Percentiles rank a stretch among this genome's conserved stretches.
Evolutionary conservation across 2,888 invertebrate species (phyloP).

Genomic region (Dilophus febrilis): DNA sequence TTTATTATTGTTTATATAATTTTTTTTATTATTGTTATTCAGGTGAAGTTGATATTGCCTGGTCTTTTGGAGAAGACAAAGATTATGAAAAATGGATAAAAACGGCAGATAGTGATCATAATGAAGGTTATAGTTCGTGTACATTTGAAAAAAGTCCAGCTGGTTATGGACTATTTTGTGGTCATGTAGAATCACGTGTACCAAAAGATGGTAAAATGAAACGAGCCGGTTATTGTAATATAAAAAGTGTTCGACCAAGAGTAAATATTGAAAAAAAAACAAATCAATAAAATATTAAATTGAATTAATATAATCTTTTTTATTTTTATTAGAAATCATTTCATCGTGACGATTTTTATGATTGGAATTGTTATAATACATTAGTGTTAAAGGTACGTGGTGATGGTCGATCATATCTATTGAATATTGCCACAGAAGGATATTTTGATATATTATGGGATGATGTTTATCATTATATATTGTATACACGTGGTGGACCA

Average conservation of each 20-base stretch:
- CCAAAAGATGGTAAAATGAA: slow-evolving; percentile 68
- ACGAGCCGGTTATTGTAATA: slow-evolving; percentile 66
- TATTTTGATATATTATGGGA: slow-evolving; percentile 77
- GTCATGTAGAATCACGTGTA: slow-evolving; percentile 46
- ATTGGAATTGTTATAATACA: slow-evolving; percentile 43
- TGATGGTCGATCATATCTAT: slow-evolving; percentile 79
- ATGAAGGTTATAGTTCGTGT: slow-evolving; percentile 58
- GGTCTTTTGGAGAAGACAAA: slow-evolving; percentile 48
- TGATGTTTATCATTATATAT: slow-evolving; percentile 67
- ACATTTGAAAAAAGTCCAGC: slow-evolving; percentile 45
- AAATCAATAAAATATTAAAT: neutral
- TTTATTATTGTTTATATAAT: slow-evolving; percentile 1
- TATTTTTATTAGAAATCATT: slow-evolving; percentile 55
- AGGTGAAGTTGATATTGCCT: slow-evolving; percentile 57
- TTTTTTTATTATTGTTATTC: slow-evolving; percentile 12
- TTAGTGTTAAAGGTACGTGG: slow-evolving; percentile 66
- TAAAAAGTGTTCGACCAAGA: slow-evolving; percentile 47
- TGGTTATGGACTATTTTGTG: slow-evolving; percentile 57
- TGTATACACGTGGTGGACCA: slow-evolving; percentile 92
- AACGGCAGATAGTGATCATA: slow-evolving; percentile 64
- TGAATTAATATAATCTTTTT: neutral
- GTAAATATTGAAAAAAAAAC: slow-evolving; percentile 30
- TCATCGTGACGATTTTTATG: slow-evolving; percentile 44
- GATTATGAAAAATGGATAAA: slow-evolving; percentile 53
- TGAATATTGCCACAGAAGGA: slow-evolving; percentile 62